Conservation (phyloP, 92 coral and sea anemone genomes). For the Paramuricea clavata region DNA sequence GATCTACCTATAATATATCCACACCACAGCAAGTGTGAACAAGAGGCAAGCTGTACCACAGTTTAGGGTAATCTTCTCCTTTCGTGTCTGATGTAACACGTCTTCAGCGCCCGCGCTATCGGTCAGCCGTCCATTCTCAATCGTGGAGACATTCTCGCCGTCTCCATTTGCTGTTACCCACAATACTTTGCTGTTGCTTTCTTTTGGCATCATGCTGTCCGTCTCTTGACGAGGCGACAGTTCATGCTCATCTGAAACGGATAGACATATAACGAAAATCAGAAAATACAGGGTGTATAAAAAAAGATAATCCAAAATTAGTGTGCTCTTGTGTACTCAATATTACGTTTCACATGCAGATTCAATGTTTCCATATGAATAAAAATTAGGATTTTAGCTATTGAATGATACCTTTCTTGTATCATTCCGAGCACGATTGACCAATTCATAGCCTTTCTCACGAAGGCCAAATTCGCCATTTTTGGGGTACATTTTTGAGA, state of each 20-base stretch:
- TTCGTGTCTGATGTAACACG: slow-evolving; percentile 17
- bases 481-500: no score
- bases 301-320: no score
- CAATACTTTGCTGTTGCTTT: slow-evolving; percentile 9
- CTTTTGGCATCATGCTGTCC: slow-evolving; percentile 26
- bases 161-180: slow-evolving; percentile 8
- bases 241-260: background rate
- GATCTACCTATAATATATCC: slow-evolving; percentile 7
- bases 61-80: slow-evolving; percentile 9
- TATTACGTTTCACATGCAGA: no score
- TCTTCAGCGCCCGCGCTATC: background rate
- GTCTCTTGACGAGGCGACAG: background rate
- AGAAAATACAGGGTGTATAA: no score
- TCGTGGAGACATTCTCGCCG: background rate
- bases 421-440: no score
- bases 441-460: no score
- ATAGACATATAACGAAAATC: no score
- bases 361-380: no score
- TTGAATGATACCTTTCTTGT: no score
- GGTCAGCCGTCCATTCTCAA: slow-evolving; percentile 20
- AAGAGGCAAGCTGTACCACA: background rate
- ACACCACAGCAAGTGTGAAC: background rate
- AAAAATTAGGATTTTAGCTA: no score
- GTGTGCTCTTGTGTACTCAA: no score
- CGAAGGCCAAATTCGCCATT: no score